Conservation (phyloP, 1,140 invertebrate species). For the Ostrea edulis region DNA sequence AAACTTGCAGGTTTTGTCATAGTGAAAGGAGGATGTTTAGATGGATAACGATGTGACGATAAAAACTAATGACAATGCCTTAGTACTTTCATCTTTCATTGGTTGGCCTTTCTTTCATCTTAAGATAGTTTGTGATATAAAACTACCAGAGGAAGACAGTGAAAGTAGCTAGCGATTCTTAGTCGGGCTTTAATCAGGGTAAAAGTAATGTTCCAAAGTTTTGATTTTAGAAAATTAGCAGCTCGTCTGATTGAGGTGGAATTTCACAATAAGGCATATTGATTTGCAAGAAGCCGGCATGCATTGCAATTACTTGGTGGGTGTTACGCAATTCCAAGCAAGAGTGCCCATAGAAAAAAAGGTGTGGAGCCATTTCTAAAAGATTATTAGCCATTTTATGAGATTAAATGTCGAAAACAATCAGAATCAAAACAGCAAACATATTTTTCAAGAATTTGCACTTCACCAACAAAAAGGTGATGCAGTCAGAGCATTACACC, state of each 20-base stretch:
- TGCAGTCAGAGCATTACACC: not conserved
- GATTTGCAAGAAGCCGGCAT: slow-evolving; percentile 26
- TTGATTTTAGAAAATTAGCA: slow-evolving; percentile 36
- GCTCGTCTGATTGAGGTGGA: slow-evolving; percentile 18
- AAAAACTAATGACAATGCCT: not conserved
- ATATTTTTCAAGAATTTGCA: not conserved
- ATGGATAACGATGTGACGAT: not conserved
- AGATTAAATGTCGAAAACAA: slow-evolving; percentile 29
- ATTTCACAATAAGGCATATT: slow-evolving; percentile 39
- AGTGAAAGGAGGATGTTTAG: not conserved
- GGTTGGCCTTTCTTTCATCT: not conserved
- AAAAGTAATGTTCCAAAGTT: slow-evolving; percentile 14
- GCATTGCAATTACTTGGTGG: slow-evolving; percentile 8
- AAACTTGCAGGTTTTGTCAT: no score
- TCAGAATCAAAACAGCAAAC: not conserved
- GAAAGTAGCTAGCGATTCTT: not conserved
- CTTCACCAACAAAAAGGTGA: not conserved
- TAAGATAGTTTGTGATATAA: not conserved
- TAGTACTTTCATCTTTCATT: not conserved
- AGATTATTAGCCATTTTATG: slow-evolving; percentile 30
- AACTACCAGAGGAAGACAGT: not conserved
- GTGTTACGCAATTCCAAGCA: slow-evolving; percentile 23
- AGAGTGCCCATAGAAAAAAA: slow-evolving; percentile 17
- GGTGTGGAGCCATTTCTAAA: slow-evolving; percentile 26
- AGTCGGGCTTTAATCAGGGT: slow-evolving; percentile 19